Percentiles rank a stretch among this genome's conserved stretches.
These are phyloP conservation scores for Drosophila dives DNA, from an alignment of 2,888 invertebrate genomes.

Conservation along the genomic window DNA sequence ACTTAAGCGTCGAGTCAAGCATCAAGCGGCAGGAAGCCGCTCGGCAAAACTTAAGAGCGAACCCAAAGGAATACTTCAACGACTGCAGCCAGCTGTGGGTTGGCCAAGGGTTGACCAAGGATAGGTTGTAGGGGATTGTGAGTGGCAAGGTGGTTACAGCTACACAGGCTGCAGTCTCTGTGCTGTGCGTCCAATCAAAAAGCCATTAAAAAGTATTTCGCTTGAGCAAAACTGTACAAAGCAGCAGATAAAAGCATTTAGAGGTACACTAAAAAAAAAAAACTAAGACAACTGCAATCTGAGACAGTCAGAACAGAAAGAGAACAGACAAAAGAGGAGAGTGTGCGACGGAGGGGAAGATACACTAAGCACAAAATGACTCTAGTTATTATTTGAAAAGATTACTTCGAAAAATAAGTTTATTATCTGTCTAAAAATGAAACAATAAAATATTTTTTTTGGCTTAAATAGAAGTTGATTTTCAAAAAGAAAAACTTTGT, in stretches of 20 bases:
- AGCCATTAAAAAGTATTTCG: conserved; percentile 84
- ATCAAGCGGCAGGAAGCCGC: conserved; percentile 71
- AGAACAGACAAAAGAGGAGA: conserved; percentile 7
- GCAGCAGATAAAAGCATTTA: conserved; percentile 68
- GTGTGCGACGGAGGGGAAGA: conserved; percentile 1
- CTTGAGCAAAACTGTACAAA: conserved; percentile 82
- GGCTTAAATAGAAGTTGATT: not conserved
- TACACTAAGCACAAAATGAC: not conserved
- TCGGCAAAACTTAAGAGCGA: conserved; percentile 61
- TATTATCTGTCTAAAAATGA: too few species aligned
- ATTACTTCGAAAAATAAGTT: too few species aligned
- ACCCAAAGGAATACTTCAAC: conserved; percentile 34
- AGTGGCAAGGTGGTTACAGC: too few species aligned
- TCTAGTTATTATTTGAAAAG: not conserved
- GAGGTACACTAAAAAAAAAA: conserved; percentile 8
- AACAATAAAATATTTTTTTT: too few species aligned
- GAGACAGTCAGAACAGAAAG: not conserved
- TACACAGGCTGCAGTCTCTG: conserved; percentile 45
- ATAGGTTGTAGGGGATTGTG: too few species aligned
- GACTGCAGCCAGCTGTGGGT: not conserved
- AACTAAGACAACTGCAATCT: conserved; percentile 12
- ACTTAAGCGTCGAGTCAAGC: conserved; percentile 76
- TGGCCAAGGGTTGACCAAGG: not conserved
- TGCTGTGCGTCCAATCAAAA: conserved; percentile 82
- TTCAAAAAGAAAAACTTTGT: not conserved